Conservation (phyloP, 2,797 vertebrate species). For the Phaenicophaeus curvirostris region DNA sequence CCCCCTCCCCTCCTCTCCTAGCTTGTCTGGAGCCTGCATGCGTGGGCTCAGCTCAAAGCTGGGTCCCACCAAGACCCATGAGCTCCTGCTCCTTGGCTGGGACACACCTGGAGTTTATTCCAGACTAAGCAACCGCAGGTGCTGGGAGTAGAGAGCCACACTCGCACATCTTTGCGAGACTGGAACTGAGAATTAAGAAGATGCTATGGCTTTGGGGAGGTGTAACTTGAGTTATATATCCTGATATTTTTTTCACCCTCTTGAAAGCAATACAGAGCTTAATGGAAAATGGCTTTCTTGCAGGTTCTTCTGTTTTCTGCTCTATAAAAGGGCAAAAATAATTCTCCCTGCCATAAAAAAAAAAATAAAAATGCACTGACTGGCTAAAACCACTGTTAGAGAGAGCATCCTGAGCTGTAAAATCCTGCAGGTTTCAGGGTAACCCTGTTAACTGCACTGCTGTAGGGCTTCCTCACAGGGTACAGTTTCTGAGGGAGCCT, state of each 20-base stretch:
- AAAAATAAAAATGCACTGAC: not conserved
- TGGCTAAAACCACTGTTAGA: not conserved
- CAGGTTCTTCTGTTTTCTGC: not conserved
- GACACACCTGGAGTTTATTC: no score
- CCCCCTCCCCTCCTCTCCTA: no score
- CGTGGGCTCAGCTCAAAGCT: no score
- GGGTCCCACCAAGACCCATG: no score
- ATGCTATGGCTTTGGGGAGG: not conserved
- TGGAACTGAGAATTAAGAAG: not conserved
- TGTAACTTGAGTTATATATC: not conserved
- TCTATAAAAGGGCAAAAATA: not conserved
- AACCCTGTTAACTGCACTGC: not conserved
- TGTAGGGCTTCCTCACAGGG: not conserved
- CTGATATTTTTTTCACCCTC: not conserved
- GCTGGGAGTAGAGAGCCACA: no score
- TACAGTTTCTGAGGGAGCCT: not conserved
- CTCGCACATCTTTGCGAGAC: no score
- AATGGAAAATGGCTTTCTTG: not conserved
- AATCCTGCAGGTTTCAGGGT: not conserved
- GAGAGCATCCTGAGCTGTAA: not conserved
- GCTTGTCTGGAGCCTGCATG: no score
- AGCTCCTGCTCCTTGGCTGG: no score
- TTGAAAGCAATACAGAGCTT: not conserved
- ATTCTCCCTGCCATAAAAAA: not conserved
- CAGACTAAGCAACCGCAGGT: no score